A percentile compares a stretch with the other conserved stretches of the same genome.
Conservation (phyloP, 1,140 invertebrate species). For the Eriosoma lanigerum region DNA sequence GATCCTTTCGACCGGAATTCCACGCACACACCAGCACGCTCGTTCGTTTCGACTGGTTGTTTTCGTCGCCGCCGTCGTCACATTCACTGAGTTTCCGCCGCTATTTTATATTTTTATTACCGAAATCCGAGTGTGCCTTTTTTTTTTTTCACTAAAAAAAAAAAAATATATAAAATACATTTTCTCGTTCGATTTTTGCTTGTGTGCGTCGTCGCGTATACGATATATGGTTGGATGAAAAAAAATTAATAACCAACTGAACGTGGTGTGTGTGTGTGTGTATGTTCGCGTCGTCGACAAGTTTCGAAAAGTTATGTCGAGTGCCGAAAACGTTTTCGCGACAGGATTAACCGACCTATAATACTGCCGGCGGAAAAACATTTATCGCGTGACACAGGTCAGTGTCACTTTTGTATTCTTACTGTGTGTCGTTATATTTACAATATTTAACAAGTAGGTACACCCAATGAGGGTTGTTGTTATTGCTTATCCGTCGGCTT, state of each 20-base stretch:
- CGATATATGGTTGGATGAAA: too few relatives aligned
- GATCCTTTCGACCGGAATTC: slow-evolving; percentile 52
- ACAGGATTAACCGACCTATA: slow-evolving; percentile 10
- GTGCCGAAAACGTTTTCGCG: neutral
- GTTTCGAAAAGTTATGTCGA: slow-evolving; percentile 26
- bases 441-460: too few relatives aligned
- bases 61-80: neutral
- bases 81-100: neutral
- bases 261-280: neutral
- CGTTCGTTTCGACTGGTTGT: slow-evolving; percentile 1
- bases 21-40: slow-evolving; percentile 50
- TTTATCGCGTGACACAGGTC: neutral
- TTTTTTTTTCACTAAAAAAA: neutral
- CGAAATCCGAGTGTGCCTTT: too few relatives aligned
- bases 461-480: too few relatives aligned
- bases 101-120: neutral
- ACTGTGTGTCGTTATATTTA: too few relatives aligned
- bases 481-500: too few relatives aligned
- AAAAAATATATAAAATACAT: too few relatives aligned
- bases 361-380: neutral
- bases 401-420: neutral
- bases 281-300: neutral
- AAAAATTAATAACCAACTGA: too few relatives aligned
- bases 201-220: too few relatives aligned
- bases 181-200: neutral